These are phyloP conservation scores for Xylocampa areola DNA, from an alignment of 2,888 invertebrate species.

Conservation along the genomic window DNA sequence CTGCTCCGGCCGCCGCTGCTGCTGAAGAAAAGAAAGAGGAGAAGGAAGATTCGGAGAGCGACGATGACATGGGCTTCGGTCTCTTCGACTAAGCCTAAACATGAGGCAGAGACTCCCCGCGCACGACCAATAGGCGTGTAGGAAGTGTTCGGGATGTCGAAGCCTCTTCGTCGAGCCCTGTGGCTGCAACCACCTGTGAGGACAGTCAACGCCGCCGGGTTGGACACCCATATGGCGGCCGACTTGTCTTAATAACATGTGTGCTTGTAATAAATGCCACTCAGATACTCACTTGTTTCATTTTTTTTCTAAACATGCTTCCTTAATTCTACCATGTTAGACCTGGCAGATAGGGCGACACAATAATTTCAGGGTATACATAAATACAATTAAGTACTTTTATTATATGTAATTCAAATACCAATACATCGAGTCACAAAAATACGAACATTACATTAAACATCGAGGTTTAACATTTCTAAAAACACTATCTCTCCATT, in stretches of 20 bases:
- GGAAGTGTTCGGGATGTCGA: slow-evolving; percentile 43
- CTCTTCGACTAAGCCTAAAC: slow-evolving; percentile 93
- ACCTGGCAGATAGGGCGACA: too few species aligned
- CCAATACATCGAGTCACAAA: too few species aligned
- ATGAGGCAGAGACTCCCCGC: slow-evolving; percentile 37
- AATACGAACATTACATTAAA: too few species aligned
- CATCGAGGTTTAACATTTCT: too few species aligned
- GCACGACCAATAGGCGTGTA: slow-evolving; percentile 58
- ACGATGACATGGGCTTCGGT: slow-evolving; percentile 99
- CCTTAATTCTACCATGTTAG: too few species aligned
- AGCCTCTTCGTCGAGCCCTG: slow-evolving; percentile 56
- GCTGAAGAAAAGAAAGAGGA: slow-evolving; percentile 94
- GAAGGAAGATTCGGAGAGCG: slow-evolving; percentile 95
- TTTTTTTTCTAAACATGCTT: too few species aligned
- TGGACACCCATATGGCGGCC: slow-evolving; percentile 86
- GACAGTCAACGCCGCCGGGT: slow-evolving; percentile 80
- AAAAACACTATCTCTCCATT: too few species aligned
- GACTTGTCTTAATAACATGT: slow-evolving; percentile 58
- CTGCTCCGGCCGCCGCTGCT: slow-evolving; percentile 92
- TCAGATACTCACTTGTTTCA: slow-evolving; percentile 46
- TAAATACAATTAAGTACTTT: too few species aligned
- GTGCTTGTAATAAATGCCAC: slow-evolving; percentile 77
- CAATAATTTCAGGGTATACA: too few species aligned
- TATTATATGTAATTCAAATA: too few species aligned
- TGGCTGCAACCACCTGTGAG: slow-evolving; percentile 62